Percentiles rank a stretch among this genome's conserved stretches.
Evolutionary conservation across 2,113 vertebrate genomes (phyloP).

Genomic region (human (Homo sapiens)): GRCh38 chr20:12646001-12646500

Average conservation of each 20-base stretch:
- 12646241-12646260: background rate
- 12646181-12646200: background rate
- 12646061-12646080: background rate
- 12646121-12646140: background rate
- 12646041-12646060: background rate
- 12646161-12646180: background rate
- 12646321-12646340: background rate
- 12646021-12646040: background rate
- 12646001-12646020: background rate
- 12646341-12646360: background rate
- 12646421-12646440: background rate
- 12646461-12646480: background rate
- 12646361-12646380: background rate
- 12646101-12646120: background rate
- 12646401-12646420: background rate
- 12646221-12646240: background rate
- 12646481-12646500: background rate
- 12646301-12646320: background rate
- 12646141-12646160: background rate
- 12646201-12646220: background rate
- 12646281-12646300: background rate
- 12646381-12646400: background rate
- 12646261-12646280: background rate
- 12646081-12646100: background rate
- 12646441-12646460: background rate